Conservation (phyloP, 2,113 vertebrate species). For the Fukomys damarensis region DNA sequence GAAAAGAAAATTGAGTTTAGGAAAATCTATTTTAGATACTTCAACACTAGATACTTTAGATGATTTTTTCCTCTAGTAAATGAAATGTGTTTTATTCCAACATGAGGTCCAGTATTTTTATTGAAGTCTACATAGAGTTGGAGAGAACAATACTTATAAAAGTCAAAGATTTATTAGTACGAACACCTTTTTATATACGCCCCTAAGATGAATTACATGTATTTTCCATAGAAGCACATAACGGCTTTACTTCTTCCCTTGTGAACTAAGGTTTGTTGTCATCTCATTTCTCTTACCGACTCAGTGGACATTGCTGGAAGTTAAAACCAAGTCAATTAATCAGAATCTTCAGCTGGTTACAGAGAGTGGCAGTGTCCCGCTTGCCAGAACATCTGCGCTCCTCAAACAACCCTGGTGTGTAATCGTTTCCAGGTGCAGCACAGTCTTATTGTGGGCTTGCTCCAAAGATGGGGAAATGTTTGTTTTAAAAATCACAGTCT, state of each 20-base stretch:
- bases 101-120: not conserved
- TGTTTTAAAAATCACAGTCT: constrained; percentile 3
- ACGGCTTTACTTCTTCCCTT: not conserved
- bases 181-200: not conserved
- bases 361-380: not conserved
- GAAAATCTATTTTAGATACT: not conserved
- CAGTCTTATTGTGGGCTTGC: not conserved
- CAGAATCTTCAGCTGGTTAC: constrained; percentile 54
- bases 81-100: not conserved
- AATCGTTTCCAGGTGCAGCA: constrained; percentile 64
- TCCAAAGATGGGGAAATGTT: constrained; percentile 17
- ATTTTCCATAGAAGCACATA: constrained; percentile 21
- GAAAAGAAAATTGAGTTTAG: not conserved
- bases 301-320: constrained; percentile 66
- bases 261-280: constrained; percentile 29
- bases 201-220: constrained; percentile 9
- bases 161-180: constrained; percentile 11
- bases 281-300: constrained; percentile 30
- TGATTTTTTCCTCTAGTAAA: not conserved
- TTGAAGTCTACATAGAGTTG: not conserved
- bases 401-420: not conserved
- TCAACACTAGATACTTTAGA: not conserved
- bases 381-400: constrained; percentile 68
- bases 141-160: not conserved
- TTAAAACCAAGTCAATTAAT: constrained; percentile 71